A percentile compares a stretch with the other conserved stretches of the same genome.
phyloP scores from a whole-genome alignment of 2,113 vertebrate species.

The Percina caprodes region DNA sequence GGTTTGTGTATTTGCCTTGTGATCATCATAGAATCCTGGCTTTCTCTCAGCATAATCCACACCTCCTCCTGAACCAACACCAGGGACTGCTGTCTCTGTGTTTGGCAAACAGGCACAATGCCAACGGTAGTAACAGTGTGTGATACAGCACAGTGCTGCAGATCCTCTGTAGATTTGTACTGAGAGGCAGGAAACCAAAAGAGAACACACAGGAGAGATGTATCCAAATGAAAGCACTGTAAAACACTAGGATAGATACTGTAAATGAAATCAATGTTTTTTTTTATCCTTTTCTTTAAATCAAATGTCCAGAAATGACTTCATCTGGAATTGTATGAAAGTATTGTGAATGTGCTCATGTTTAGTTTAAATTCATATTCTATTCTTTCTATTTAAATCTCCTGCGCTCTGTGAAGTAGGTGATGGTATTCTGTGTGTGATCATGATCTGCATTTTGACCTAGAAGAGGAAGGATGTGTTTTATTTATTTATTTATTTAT shows the following conservation, averaged over 20 bases:
- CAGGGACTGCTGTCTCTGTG: slow-evolving; percentile 40
- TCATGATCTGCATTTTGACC: background rate
- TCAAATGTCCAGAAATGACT: background rate
- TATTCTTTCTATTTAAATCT: background rate
- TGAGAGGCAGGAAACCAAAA: background rate
- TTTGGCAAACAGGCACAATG: slow-evolving; percentile 28
- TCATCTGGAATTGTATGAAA: background rate
- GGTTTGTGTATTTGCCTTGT: slow-evolving; percentile 38
- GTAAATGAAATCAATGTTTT: background rate
- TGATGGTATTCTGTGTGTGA: slow-evolving; percentile 1
- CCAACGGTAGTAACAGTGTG: slow-evolving; percentile 15
- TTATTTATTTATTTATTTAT: too few relatives aligned
- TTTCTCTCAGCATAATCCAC: slow-evolving; percentile 39
- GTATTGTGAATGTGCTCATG: background rate
- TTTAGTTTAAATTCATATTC: slow-evolving; percentile 12
- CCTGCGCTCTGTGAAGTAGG: slow-evolving; percentile 1
- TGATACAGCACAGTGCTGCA: slow-evolving; percentile 24
- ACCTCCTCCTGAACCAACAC: slow-evolving; percentile 43
- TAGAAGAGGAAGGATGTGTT: background rate
- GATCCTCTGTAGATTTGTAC: slow-evolving; percentile 8
- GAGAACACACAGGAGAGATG: background rate
- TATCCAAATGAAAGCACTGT: slow-evolving; percentile 1
- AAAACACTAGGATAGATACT: background rate
- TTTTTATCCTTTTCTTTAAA: background rate
- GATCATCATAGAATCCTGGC: slow-evolving; percentile 39